Evolutionary conservation across 2,888 invertebrate genomes (phyloP), one percentile per base, ranked within the genome.

Genomic region (Nemotelus pantherinus): DNA sequence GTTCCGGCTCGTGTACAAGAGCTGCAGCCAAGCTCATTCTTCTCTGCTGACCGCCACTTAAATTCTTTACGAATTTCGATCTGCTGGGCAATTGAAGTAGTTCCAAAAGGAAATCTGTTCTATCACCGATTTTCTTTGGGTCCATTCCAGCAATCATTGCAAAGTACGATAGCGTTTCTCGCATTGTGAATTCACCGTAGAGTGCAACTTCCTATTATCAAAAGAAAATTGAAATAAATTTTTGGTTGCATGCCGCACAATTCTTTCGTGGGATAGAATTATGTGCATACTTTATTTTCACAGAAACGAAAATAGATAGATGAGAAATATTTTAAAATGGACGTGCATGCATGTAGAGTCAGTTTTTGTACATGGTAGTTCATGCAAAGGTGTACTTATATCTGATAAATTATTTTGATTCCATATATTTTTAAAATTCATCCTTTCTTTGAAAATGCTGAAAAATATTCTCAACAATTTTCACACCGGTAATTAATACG

Each of bases 41-140:
- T 76, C 97, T 89, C 85, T 94, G 94, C 85, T 97, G 97, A 10
- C 97, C 97, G 63, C 97, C 97, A 81, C 97, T 96, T 39, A 94
- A 87, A 82, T 91, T 93, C 85, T 94, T 93, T 9, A 96, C 92
- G 83, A 91, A 90, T 84, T 93, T 90, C 63, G 86, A 86, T 76
- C 83, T 86, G 82, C 86, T 84, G 9, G 91, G 91, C 77, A 91
- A 83, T 82, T 90, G 90, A 63, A 91, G 85, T 77, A 91, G 89
- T 77, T 92, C 91, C 47, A 95, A 85, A 25, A 95, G 88, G 86
- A 95, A 95, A 81, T 93, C 91, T 65, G 92, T 90, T 83, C 93
- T 90, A 80, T 91, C 90, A 77, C 92, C 91, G 25, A 95, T 91
- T 79, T 92, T 89, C 48, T 87, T 87, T 0, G 90, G 90, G 0